A percentile compares a stretch with the other conserved stretches of the same genome.
Conservation (phyloP, 2,888 invertebrate genomes). For the Netelia melanura region DNA sequence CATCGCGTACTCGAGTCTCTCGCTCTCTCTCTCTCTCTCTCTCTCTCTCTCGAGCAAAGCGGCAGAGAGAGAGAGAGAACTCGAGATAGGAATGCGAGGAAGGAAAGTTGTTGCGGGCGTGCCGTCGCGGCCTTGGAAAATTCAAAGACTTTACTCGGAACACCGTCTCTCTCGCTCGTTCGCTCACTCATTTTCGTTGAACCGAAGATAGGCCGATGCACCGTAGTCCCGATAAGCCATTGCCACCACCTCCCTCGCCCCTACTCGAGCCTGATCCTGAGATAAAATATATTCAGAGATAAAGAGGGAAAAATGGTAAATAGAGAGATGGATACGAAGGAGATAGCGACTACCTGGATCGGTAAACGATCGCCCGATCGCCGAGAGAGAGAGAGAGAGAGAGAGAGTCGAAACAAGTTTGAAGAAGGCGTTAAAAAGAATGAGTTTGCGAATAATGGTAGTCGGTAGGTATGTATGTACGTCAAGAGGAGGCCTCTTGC, state of each 20-base stretch:
- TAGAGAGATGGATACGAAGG: not conserved
- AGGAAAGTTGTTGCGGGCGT: slow-evolving; percentile 65
- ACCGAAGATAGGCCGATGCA: slow-evolving; percentile 39
- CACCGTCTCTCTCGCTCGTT: slow-evolving; percentile 11
- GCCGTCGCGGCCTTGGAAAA: slow-evolving; percentile 65
- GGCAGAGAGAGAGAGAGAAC: slow-evolving; percentile 3
- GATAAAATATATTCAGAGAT: not conserved
- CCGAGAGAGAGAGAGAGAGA: not conserved
- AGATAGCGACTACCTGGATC: not conserved
- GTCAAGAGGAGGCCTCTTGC: too few species aligned
- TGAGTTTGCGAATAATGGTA: slow-evolving; percentile 17
- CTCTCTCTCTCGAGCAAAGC: not conserved
- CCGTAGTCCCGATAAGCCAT: slow-evolving; percentile 37
- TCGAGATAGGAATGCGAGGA: slow-evolving; percentile 63
- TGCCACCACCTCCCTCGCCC: not conserved
- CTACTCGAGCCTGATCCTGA: too few species aligned
- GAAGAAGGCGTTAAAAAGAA: slow-evolving; percentile 16
- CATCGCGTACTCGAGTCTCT: slow-evolving; percentile 43
- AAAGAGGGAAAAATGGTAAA: not conserved
- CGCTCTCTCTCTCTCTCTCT: slow-evolving; percentile 5
- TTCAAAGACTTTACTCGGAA: slow-evolving; percentile 50
- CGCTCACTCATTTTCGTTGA: not conserved
- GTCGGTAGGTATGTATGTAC: not conserved
- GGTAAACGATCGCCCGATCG: too few species aligned
- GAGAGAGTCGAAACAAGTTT: not conserved